Conservation (phyloP, 2,113 vertebrate species). For the Proteles cristata region DNA sequence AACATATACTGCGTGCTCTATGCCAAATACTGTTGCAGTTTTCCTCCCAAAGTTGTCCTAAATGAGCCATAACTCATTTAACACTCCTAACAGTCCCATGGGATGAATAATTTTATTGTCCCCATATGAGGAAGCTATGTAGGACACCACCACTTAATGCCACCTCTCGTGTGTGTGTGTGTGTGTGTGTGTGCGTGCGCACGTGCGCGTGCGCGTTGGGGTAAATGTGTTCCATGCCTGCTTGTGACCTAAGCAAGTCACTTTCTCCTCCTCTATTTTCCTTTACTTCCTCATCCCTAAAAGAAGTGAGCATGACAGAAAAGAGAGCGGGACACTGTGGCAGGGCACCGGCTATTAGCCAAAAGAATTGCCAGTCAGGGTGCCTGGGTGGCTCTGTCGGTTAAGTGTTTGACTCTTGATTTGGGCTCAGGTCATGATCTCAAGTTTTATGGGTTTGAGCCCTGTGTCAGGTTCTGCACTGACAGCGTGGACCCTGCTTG, state of each 20-base stretch:
- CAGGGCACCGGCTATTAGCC: not conserved
- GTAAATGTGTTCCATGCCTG: not conserved
- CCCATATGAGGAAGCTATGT: not conserved
- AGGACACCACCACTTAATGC: not conserved
- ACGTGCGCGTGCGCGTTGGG: too few species aligned
- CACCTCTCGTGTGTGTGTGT: accelerated
- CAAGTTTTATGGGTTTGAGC: too few species aligned
- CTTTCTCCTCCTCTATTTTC: not conserved
- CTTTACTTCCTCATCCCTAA: not conserved
- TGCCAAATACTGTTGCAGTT: too few species aligned
- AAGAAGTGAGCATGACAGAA: not conserved
- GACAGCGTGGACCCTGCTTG: too few species aligned
- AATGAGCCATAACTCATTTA: not conserved
- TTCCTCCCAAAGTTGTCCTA: not conserved
- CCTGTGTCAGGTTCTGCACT: too few species aligned
- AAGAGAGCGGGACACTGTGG: not conserved
- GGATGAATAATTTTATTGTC: not conserved
- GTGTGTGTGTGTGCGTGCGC: too few species aligned
- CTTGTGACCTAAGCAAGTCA: not conserved
- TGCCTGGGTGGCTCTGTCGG: too few species aligned
- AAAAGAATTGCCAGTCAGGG: not conserved
- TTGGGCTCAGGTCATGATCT: too few species aligned
- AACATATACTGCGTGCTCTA: too few species aligned
- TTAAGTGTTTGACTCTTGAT: too few species aligned
- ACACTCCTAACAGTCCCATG: not conserved